A percentile compares a stretch with the other conserved stretches of the same genome.
These are phyloP conservation scores for Heliconius ethilla DNA, from an alignment of 2,888 invertebrate genomes.

Conservation along the genomic window DNA sequence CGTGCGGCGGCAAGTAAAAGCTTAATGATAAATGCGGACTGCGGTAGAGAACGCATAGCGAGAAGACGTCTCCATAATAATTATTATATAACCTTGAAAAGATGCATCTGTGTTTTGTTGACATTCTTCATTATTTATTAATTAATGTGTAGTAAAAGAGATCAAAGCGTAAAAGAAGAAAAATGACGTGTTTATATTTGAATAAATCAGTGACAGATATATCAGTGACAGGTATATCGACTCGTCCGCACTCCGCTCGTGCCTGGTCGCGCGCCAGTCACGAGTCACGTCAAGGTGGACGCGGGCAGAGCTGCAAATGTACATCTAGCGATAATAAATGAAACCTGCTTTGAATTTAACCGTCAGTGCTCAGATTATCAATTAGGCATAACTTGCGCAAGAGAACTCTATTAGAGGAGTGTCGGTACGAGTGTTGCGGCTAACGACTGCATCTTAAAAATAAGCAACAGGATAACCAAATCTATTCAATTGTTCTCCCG, in stretches of 20 bases:
- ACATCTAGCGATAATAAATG: conserved; percentile 5
- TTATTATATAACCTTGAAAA: not conserved
- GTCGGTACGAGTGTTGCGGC: conserved; percentile 46
- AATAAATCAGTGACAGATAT: conserved; percentile 28
- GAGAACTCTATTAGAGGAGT: not conserved
- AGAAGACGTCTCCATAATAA: not conserved
- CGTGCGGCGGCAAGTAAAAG: too few relatives aligned
- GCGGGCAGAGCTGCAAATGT: conserved; percentile 10
- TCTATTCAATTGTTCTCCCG: conserved; percentile 57
- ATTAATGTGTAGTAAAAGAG: not conserved
- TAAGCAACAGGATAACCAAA: conserved; percentile 50
- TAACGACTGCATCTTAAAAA: conserved; percentile 47
- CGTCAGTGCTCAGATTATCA: not conserved
- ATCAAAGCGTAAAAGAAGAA: conserved; percentile 11
- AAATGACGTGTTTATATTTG: conserved; percentile 18
- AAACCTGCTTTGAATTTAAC: not conserved
- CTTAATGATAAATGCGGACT: too few relatives aligned
- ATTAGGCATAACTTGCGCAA: not conserved
- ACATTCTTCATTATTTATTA: conserved; percentile 4
- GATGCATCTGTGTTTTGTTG: not conserved
- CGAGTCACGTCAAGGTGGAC: conserved; percentile 39
- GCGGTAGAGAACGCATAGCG: too few relatives aligned
- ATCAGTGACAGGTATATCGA: conserved; percentile 32
- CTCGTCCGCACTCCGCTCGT: conserved; percentile 32
- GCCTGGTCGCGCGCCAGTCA: conserved; percentile 39